Percentiles rank a stretch among this genome's conserved stretches.
Conservation (phyloP, 2,797 vertebrate species). For the Protonibea diacanthus region DNA sequence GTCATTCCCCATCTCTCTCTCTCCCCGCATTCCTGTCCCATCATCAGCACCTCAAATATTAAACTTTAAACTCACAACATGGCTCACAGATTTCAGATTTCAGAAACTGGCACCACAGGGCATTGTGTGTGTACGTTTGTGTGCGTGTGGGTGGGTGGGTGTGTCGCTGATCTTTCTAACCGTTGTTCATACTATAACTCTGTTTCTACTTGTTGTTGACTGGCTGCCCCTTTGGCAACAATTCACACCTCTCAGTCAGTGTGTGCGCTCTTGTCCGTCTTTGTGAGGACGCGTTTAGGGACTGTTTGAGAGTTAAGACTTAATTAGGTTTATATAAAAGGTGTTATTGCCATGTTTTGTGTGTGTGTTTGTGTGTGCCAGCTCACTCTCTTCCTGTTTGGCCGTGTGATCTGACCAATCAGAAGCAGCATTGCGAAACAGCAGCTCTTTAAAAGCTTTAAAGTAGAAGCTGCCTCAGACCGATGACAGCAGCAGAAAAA, state of each 20-base stretch:
- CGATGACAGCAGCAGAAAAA: constrained; percentile 12
- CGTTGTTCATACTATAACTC: constrained; percentile 6
- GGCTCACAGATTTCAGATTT: constrained; percentile 1
- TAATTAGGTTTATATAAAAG: not conserved
- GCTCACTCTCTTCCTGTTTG: constrained; percentile 58
- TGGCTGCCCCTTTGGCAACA: not conserved
- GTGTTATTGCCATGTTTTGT: not conserved
- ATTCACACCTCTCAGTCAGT: not conserved
- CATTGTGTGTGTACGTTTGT: not conserved
- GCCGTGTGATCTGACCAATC: constrained; percentile 35
- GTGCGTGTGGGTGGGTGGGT: constrained; percentile 3
- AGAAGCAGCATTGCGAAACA: constrained; percentile 37
- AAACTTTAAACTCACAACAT: not conserved
- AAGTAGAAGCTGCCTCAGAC: constrained; percentile 33
- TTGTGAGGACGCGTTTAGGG: not conserved
- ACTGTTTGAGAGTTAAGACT: not conserved
- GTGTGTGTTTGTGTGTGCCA: not conserved
- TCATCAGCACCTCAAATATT: not conserved
- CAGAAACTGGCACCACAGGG: not conserved
- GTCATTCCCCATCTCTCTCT: too few relatives aligned
- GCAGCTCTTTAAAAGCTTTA: not conserved
- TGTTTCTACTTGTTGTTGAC: constrained; percentile 61
- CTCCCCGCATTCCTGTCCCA: too few relatives aligned
- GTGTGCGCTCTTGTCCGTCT: not conserved
- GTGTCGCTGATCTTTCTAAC: constrained; percentile 40